Evolutionary conservation across 1,140 invertebrate genomes (phyloP), one percentile per base, ranked within the genome.

Genomic region (Penaeus indicus): DNA sequence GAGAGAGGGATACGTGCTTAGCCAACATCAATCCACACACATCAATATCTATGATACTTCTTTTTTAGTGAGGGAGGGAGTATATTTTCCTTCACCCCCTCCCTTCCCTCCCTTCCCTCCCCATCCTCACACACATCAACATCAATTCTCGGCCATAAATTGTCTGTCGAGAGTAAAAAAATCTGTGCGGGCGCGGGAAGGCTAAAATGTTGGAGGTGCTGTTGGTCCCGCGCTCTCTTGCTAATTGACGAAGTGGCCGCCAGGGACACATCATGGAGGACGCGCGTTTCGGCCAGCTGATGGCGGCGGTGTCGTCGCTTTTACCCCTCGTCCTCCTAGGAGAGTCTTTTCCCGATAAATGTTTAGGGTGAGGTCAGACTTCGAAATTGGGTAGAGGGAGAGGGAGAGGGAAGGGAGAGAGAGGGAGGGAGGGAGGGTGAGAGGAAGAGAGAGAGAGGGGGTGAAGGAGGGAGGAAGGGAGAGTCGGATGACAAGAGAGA

Each of bases 181-280:
- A 22, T 32, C 38, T 47, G 38, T 63, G 69, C 18, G 27, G 69
- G 69, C 38, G 69, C 16, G 69, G 69, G n/a, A 8, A 38, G 69
- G 69, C 69, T 82, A 75, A 82, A 82, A 82, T 82, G 79, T 67
- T 61, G 62, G 77, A 64, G 64, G 63, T 69, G 85, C 61, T 86
- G 85, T 78, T 86, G 85, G 85, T 80, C 62, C 25, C 61, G 42
- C 32, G 62, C 85, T 63, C 85, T 86, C 84, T 87, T 79, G 60
- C 85, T 87, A 87, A 87, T 87, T 87, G 85, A 87, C 85, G 85
- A 87, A 87, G 85, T 87, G 85, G 85, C 85, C 85, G 72, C 85
- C 62, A 87, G 85, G 79, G 85, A 69, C 22, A 10, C 85, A 82
- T 87, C 85, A 87, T 25, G 42, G 80, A 38, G 64, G 85, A 64